Percentiles rank a stretch among this genome's conserved stretches.
phyloP scores from a whole-genome alignment of 2,888 invertebrate species.

The Meandrusa payeni region DNA sequence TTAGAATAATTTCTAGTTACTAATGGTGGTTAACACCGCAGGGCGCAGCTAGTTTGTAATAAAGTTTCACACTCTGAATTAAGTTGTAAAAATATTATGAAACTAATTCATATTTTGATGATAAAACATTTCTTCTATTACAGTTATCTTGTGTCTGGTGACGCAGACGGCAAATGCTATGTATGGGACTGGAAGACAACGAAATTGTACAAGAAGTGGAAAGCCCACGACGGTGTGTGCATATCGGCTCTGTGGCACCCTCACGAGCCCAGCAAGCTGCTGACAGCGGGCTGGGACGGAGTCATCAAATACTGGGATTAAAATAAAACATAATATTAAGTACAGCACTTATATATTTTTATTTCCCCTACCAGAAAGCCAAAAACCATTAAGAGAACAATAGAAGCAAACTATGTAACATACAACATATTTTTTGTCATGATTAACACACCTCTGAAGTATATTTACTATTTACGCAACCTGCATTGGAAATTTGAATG shows the following conservation, averaged over 20 bases:
- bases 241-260: conserved; percentile 98
- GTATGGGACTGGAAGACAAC: conserved; percentile 99
- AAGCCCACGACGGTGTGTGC: conserved; percentile 99
- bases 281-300: conserved; percentile 99
- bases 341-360: conserved; percentile 42
- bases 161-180: conserved; percentile 99
- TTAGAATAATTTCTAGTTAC: no score
- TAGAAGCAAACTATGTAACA: conserved; percentile 39
- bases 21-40: no score
- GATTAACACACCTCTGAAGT: conserved; percentile 31
- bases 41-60: no score
- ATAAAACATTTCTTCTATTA: conserved; percentile 57
- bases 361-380: conserved; percentile 53
- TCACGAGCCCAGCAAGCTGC: conserved; percentile 97
- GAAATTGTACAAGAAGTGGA: conserved; percentile 98
- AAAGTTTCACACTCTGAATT: no score
- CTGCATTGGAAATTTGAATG: conserved; percentile 57
- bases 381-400: conserved; percentile 56
- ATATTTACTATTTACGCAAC: conserved; percentile 51
- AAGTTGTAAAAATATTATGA: no score
- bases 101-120: no score
- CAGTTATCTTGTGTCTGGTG: conserved; percentile 98
- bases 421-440: conserved; percentile 33
- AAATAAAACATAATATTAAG: conserved; percentile 44
- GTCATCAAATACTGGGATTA: conserved; percentile 99